Evolutionary conservation across 2,888 invertebrate species (phyloP), one percentile per base, ranked within the genome.

Genomic region (Drosophila mulleri): DNA sequence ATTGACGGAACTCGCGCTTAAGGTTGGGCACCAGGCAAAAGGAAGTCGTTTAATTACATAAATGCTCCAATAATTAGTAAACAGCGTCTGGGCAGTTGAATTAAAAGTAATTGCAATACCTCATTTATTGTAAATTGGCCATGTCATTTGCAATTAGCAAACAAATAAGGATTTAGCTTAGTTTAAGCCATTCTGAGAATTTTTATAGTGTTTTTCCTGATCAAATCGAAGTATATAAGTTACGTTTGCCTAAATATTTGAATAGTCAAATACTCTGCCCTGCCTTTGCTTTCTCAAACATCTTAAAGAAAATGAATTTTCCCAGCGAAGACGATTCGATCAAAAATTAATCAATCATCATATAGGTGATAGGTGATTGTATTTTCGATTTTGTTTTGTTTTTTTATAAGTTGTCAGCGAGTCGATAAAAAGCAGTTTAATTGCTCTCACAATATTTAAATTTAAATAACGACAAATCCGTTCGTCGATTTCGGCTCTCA

Each of bases 401-500:
- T 3, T 12, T 45, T 45, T 45, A 39, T 14, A 29, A 47, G n/a
- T 20, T 18, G 44, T 39, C 16, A n/a, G 11, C 26, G 39, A 53
- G 1, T 12, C 26, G 26, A 29, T 48, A 9, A 35, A 41, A 14
- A 7, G 1, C 44, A n/a, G n/a, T 42, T 41, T 20, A 29, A 29
- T 42, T 37, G 35, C 64, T 39, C 59, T 32, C 29, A 41, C 26
- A 42, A 59, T 59, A 58, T 59, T 35, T 56, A 63, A 37, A 57
- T 73, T 59, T 64, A 18, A 57, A 69, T 47, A 41, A 58, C 44
- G 39, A 67, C 26, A 45, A 56, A 41, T 52, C n/a, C 29, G 62
- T 50, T 29, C 29, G 50, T 54, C 42, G 42, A 26, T 14, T 54
- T 48, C 29, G 14, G 8, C 42, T 64, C 60, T 75, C 89, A 88